These are phyloP conservation scores for Oenanthe oenanthe DNA, from an alignment of 2,113 vertebrate genomes.

Conservation along the genomic window DNA sequence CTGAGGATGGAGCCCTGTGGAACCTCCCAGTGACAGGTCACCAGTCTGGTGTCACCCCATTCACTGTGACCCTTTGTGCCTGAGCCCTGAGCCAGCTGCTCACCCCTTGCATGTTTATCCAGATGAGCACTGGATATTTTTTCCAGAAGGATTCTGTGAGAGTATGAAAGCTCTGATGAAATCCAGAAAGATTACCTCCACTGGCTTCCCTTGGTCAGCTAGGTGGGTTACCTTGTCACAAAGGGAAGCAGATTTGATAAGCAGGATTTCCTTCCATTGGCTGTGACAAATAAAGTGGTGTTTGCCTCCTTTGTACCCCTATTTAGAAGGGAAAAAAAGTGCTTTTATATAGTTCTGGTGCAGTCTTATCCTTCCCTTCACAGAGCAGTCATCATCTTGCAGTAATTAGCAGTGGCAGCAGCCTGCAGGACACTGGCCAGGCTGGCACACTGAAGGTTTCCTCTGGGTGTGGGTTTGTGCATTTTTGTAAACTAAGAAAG, in stretches of 20 bases:
- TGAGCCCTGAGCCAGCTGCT: background rate
- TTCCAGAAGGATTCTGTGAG: background rate
- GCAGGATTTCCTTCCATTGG: background rate
- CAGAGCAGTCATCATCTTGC: background rate
- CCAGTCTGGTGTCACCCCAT: background rate
- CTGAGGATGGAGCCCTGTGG: background rate
- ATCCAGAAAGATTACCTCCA: background rate
- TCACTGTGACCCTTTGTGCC: background rate
- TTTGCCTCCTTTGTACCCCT: background rate
- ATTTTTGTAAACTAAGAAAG: background rate
- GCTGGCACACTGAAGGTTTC: background rate
- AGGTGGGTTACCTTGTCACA: background rate
- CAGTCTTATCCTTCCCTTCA: background rate
- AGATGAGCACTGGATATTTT: background rate
- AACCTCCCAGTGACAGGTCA: background rate
- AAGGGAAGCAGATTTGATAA: background rate
- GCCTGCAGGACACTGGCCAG: background rate
- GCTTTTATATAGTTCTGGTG: background rate
- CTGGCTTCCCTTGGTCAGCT: background rate
- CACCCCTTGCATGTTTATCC: background rate
- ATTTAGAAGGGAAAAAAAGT: accelerated
- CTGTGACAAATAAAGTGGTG: background rate
- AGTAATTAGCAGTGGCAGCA: background rate
- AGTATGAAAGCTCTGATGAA: background rate
- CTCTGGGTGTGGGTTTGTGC: background rate